phyloP scores from a whole-genome alignment of 2,888 invertebrate genomes.

The Epistrophella euchroma region DNA sequence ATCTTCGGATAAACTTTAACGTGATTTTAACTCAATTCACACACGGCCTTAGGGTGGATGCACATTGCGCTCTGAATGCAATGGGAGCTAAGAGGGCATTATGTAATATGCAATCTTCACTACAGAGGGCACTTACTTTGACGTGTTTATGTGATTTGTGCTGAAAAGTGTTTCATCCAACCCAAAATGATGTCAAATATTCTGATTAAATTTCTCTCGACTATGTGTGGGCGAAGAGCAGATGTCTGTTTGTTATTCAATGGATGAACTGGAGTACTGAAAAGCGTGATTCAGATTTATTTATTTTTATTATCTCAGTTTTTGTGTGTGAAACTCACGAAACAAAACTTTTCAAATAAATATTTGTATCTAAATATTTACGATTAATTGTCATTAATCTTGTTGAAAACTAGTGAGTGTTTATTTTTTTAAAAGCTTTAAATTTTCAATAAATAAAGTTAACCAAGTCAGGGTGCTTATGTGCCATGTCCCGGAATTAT shows the following conservation, averaged over 20 bases:
- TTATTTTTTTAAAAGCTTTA: not conserved
- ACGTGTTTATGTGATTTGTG: not conserved
- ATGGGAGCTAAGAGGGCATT: not conserved
- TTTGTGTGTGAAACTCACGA: constrained; percentile 13
- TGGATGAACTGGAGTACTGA: constrained; percentile 9
- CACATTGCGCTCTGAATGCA: constrained; percentile 1
- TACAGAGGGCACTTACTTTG: constrained; percentile 2
- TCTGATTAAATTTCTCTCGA: constrained; percentile 55
- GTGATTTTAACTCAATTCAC: too few species aligned
- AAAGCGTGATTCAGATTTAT: constrained; percentile 49
- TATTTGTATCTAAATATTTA: too few species aligned
- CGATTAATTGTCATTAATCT: not conserved
- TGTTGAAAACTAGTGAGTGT: not conserved
- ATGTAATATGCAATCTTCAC: not conserved
- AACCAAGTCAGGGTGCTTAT: not conserved
- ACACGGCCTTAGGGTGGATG: not conserved
- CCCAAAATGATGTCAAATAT: constrained; percentile 43
- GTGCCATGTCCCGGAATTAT: not conserved
- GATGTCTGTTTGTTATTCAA: constrained; percentile 47
- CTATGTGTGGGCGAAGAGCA: constrained; percentile 27
- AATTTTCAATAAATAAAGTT: not conserved
- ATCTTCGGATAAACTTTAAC: too few species aligned
- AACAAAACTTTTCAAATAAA: not conserved
- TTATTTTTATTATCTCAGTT: constrained; percentile 12
- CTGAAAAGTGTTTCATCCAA: not conserved